Evolutionary conservation across 2,113 vertebrate species (phyloP), one percentile per base, ranked within the genome.

Genomic region (Climacteris rufus): DNA sequence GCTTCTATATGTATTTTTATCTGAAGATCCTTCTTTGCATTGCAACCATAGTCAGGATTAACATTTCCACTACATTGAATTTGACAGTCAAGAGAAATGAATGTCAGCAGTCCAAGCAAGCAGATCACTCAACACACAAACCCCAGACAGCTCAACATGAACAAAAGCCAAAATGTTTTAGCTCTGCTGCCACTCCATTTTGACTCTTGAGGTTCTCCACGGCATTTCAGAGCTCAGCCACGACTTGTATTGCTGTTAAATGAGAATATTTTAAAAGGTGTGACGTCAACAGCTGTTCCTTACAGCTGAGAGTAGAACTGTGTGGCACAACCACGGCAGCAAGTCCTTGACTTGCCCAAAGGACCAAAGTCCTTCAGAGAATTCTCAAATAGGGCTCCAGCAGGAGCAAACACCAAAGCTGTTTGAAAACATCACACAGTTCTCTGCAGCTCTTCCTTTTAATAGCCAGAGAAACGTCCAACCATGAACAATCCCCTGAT

Each of bases 401-500:
- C 3, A 70, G 22, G 23, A 89, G 15, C 49, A 61, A 50, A 30
- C 44, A 63, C 14, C 42, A 64, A 59, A 74, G 21, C 40, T 77
- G 10, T 28, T 45, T 45, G 45, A 45, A 45, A 45, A 45, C 7
- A 45, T 24, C 42, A 39, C 27, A 60, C 7, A 74, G 60, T 10
- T 35, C 63, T 28, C 57, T 37, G 24, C 31, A 69, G 54, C 6
- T 63, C 71, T 37, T 40, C 39, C 52, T 14, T 5, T 13, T 15
- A 72, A 19, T 3, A 64, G 19, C 6, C 11, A 83, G 35, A 64
- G 21, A 45, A 89, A 56, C 0, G 0, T 2, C 5, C 49, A 80
- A 10, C 35, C 2, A 4, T 1, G 15, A 81, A 17, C 13, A 37
- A 16, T 1, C 61, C 49, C 7, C 30, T 7, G 9, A 20, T 10